Evolutionary conservation across 2,888 invertebrate genomes (phyloP).

Genomic region (Epinotia bilunana): DNA sequence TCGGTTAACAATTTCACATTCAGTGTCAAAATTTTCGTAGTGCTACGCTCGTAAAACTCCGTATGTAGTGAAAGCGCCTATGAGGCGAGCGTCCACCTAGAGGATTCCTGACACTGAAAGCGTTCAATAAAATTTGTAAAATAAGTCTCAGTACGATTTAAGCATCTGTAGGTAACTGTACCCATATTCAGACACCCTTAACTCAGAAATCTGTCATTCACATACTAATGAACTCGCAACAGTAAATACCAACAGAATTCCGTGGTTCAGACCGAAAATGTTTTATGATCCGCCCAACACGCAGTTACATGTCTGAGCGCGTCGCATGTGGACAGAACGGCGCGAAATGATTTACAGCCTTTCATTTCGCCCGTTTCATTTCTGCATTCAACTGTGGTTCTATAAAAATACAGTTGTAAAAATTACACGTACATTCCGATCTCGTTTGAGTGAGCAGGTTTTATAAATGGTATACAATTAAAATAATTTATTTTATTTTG

Average conservation of each 20-base stretch:
- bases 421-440: slow-evolving; percentile 36
- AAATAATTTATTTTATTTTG: slow-evolving; percentile 11
- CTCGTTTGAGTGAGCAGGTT: slow-evolving; percentile 14
- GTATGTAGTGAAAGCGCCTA: too few relatives aligned
- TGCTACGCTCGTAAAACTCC: too few relatives aligned
- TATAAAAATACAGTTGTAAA: slow-evolving; percentile 39
- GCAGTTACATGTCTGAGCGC: slow-evolving; percentile 62
- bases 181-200: background rate
- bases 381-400: slow-evolving; percentile 50
- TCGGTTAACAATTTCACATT: too few relatives aligned
- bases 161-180: background rate
- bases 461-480: slow-evolving; percentile 9
- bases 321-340: slow-evolving; percentile 76
- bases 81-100: too few relatives aligned
- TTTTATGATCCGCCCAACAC: slow-evolving; percentile 71
- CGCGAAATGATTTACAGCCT: slow-evolving; percentile 71
- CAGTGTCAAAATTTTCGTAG: too few relatives aligned
- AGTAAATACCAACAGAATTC: slow-evolving; percentile 51
- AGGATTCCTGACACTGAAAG: too few relatives aligned
- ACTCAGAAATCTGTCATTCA: slow-evolving; percentile 21
- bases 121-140: too few relatives aligned
- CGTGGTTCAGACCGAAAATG: slow-evolving; percentile 58
- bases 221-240: slow-evolving; percentile 47
- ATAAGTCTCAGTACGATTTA: too few relatives aligned
- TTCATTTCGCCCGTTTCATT: slow-evolving; percentile 74